Conservation (phyloP, 2,113 vertebrate species). For the Marmota monax region DNA sequence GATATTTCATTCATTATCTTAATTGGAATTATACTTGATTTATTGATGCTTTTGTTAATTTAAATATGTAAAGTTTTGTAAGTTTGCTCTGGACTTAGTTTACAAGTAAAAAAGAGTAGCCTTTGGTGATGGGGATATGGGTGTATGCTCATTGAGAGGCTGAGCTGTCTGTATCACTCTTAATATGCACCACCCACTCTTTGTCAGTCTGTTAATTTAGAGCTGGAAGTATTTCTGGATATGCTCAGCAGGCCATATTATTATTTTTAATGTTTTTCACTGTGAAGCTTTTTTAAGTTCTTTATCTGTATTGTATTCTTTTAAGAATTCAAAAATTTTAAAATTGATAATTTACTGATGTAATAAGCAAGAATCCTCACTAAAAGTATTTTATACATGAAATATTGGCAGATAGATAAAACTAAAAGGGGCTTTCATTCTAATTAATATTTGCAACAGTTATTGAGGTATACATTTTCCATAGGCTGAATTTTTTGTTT, state of each 20-base stretch:
- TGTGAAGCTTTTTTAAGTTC: neutral
- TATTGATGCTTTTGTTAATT: slow-evolving; percentile 42
- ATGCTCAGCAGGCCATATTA: neutral
- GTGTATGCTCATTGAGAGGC: neutral
- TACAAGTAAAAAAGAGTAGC: slow-evolving; percentile 46
- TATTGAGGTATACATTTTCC: neutral
- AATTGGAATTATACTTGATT: neutral
- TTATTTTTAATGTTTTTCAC: neutral
- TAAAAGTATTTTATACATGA: neutral
- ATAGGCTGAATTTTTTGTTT: neutral
- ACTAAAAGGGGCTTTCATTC: neutral
- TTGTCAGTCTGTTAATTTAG: neutral
- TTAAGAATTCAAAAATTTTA: slow-evolving; percentile 36
- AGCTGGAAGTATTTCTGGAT: neutral
- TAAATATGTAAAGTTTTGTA: slow-evolving; percentile 54
- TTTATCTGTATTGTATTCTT: slow-evolving; percentile 19
- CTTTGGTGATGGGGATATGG: neutral
- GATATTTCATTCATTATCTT: slow-evolving; percentile 10
- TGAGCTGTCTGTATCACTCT: neutral
- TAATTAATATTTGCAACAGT: neutral
- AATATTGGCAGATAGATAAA: slow-evolving; percentile 7
- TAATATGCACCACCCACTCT: too few relatives aligned
- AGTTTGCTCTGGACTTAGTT: neutral
- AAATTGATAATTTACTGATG: neutral
- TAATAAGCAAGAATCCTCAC: slow-evolving; percentile 20